These are phyloP conservation scores for Byasa hedistus DNA, from an alignment of 2,888 invertebrate genomes.

Conservation along the genomic window DNA sequence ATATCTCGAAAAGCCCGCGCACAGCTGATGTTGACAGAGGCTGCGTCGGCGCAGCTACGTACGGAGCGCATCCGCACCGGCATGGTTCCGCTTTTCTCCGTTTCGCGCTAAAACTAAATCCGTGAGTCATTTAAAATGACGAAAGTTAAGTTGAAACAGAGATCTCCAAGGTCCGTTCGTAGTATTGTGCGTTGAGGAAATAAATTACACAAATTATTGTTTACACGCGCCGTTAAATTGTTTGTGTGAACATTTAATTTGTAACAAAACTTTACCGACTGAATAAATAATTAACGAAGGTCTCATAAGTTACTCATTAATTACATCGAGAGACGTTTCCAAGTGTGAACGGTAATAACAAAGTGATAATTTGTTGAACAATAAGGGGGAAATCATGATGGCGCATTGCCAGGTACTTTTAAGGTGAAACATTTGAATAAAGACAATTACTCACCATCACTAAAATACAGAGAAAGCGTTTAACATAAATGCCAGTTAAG, in stretches of 20 bases:
- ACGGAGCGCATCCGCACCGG: constrained; percentile 23
- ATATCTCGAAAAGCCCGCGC: constrained; percentile 45
- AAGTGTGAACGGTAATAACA: constrained; percentile 33
- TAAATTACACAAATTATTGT: constrained; percentile 52
- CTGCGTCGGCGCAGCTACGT: constrained; percentile 42
- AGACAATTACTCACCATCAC: constrained; percentile 42
- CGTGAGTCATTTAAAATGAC: constrained; percentile 78
- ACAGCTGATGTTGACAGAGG: constrained; percentile 69
- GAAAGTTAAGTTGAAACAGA: constrained; percentile 76
- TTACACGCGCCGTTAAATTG: constrained; percentile 34
- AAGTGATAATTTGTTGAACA: constrained; percentile 36
- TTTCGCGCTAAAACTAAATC: constrained; percentile 27
- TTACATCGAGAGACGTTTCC: constrained; percentile 13
- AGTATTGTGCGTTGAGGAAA: constrained; percentile 53
- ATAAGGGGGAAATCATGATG: constrained; percentile 43
- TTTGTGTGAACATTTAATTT: constrained; percentile 8
- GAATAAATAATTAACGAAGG: constrained; percentile 52
- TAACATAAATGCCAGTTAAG: constrained; percentile 14
- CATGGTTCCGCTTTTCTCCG: constrained; percentile 30
- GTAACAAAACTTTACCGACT: constrained; percentile 32
- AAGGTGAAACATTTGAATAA: constrained; percentile 37
- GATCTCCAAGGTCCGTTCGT: constrained; percentile 52
- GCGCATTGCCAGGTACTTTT: constrained; percentile 44
- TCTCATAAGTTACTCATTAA: constrained; percentile 24
- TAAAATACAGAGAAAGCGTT: constrained; percentile 32